Conservation (phyloP, 2,888 invertebrate species). For the Eupithecia tripunctaria region DNA sequence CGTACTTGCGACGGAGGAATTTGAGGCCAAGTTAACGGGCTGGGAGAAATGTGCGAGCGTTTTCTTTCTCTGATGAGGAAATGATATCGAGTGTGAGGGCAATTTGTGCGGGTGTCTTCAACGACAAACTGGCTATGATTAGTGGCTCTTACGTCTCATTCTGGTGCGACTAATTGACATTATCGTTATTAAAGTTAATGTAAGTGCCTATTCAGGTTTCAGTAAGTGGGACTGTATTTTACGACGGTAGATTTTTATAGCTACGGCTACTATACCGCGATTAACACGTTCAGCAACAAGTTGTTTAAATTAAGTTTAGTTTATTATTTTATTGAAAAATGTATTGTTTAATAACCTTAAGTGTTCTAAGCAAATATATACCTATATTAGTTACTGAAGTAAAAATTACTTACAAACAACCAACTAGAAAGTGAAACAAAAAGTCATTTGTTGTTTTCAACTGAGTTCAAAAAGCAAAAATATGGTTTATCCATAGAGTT, state of each 20-base stretch:
- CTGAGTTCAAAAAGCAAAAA: background rate
- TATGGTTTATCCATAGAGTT: background rate
- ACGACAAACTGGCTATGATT: conserved; percentile 47
- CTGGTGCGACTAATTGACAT: conserved; percentile 3
- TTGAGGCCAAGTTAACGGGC: conserved; percentile 71
- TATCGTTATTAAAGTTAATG: conserved; percentile 9
- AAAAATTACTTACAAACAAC: background rate
- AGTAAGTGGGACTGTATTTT: background rate
- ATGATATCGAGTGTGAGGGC: conserved; percentile 60
- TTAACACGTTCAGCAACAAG: background rate
- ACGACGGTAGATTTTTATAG: background rate
- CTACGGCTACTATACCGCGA: background rate
- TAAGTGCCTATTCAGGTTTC: background rate
- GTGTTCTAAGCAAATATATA: background rate
- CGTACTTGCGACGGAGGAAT: conserved; percentile 70
- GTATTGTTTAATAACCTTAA: background rate
- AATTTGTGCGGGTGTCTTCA: conserved; percentile 55
- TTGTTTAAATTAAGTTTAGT: background rate
- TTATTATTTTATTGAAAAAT: background rate
- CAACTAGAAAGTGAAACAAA: background rate
- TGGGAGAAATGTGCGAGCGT: conserved; percentile 65
- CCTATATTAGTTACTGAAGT: background rate
- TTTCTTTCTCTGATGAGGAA: conserved; percentile 64
- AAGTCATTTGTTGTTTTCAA: background rate
- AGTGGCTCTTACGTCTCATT: conserved; percentile 41